A percentile compares a stretch with the other conserved stretches of the same genome.
Conservation (phyloP, 2,113 vertebrate species). For the Gobiocypris rarus region DNA sequence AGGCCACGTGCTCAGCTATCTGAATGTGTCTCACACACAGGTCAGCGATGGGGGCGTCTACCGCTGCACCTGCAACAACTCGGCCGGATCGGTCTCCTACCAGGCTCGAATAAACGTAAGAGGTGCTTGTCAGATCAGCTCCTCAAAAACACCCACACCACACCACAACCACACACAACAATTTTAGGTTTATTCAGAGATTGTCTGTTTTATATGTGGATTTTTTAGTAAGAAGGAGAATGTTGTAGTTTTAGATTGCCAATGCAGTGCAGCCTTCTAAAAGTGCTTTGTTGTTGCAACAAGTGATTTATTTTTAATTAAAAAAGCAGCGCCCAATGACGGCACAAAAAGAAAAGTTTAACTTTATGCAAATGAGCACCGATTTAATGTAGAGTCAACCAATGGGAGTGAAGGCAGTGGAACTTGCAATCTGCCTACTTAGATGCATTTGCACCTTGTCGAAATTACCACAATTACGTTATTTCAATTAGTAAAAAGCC, state of each 20-base stretch:
- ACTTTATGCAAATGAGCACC: background rate
- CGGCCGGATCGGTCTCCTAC: slow-evolving; percentile 96
- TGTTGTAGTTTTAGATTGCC: background rate
- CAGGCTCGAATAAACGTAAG: slow-evolving; percentile 99
- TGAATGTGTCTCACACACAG: slow-evolving; percentile 94
- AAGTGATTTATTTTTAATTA: background rate
- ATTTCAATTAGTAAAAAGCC: too few species aligned
- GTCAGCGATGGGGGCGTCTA: slow-evolving; percentile 96
- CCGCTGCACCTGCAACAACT: slow-evolving; percentile 98
- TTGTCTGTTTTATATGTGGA: background rate
- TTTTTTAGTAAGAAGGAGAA: background rate
- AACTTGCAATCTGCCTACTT: background rate
- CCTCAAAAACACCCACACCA: slow-evolving; percentile 85
- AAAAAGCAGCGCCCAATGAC: background rate
- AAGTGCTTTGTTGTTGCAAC: background rate
- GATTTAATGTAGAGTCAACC: background rate
- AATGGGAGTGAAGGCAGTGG: background rate
- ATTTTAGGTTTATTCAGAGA: background rate
- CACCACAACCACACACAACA: slow-evolving; percentile 56
- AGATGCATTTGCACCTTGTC: too few species aligned
- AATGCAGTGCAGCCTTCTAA: background rate
- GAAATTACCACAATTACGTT: too few species aligned
- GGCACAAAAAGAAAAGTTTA: background rate
- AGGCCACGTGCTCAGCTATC: slow-evolving; percentile 95
- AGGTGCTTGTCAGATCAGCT: slow-evolving; percentile 99